Percentiles rank a stretch among this genome's conserved stretches.
These are phyloP conservation scores for Ptychochromis oligacanthus DNA, from an alignment of 2,113 vertebrate species.

Conservation along the genomic window DNA sequence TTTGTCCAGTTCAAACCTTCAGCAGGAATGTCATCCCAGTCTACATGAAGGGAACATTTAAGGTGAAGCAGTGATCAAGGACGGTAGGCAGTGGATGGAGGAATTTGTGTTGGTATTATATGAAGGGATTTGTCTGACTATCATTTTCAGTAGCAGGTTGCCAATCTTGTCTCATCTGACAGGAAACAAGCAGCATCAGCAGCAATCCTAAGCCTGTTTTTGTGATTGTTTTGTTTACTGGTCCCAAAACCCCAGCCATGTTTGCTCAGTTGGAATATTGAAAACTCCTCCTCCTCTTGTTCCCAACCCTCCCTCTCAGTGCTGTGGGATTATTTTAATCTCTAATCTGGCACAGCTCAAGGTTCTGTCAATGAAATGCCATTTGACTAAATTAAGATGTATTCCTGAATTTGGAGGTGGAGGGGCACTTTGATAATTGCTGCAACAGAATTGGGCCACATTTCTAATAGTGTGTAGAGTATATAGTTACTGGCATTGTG, in stretches of 20 bases:
- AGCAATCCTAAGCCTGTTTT: conserved; percentile 54
- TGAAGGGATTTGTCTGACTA: conserved; percentile 31
- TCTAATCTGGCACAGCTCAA: conserved; percentile 69
- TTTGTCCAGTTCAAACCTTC: not conserved
- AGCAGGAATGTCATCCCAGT: not conserved
- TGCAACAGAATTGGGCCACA: conserved; percentile 4
- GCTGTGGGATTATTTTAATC: conserved; percentile 75
- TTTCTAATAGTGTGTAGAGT: conserved; percentile 46
- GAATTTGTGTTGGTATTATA: not conserved
- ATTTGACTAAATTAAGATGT: conserved; percentile 64
- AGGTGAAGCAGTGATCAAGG: not conserved
- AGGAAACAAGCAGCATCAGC: conserved; percentile 35
- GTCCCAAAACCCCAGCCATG: not conserved
- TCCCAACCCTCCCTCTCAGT: conserved; percentile 10
- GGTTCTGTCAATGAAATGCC: conserved; percentile 49
- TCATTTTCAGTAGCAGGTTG: conserved; percentile 30
- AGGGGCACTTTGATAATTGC: conserved; percentile 76
- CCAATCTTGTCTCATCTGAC: conserved; percentile 19
- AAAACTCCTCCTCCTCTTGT: conserved; percentile 22
- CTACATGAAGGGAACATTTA: not conserved
- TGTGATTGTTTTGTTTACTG: conserved; percentile 50
- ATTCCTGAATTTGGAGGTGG: conserved; percentile 50
- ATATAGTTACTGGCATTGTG: conserved; percentile 6
- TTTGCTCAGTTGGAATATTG: conserved; percentile 54
- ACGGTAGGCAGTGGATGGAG: not conserved